Percentiles rank a stretch among this genome's conserved stretches.
Conservation (phyloP, 2,113 vertebrate species). For the Scolopax mira region DNA sequence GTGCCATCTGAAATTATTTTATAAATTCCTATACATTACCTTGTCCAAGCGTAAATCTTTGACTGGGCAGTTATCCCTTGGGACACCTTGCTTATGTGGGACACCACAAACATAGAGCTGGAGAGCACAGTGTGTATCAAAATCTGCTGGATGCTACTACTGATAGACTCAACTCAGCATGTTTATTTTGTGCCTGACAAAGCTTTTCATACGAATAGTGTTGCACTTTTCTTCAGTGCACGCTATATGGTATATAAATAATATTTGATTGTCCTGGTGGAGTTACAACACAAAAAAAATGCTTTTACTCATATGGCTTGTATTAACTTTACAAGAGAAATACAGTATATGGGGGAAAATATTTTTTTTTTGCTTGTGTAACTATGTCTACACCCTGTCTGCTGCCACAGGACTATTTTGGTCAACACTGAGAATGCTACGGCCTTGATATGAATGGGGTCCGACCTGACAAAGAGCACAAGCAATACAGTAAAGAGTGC, state of each 20-base stretch:
- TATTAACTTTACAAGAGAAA: conserved; percentile 36
- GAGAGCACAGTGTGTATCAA: background rate
- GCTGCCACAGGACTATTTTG: background rate
- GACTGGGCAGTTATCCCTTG: background rate
- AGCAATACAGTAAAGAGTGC: background rate
- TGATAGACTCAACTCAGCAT: background rate
- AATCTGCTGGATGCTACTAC: background rate
- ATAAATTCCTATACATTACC: background rate
- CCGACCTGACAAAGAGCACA: background rate
- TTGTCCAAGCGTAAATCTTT: background rate
- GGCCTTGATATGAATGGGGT: rapidly evolving
- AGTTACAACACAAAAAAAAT: background rate
- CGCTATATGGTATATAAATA: background rate
- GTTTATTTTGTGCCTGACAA: background rate
- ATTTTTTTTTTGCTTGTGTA: background rate
- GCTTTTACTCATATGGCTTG: background rate
- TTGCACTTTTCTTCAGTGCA: background rate
- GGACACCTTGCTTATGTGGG: background rate
- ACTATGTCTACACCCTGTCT: background rate
- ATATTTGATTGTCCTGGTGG: background rate
- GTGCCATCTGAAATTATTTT: background rate
- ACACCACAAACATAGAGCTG: background rate
- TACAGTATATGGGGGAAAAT: background rate
- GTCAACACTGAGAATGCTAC: background rate
- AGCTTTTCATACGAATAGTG: background rate